Base-by-base conservation (phyloP, 2,888 invertebrate species). In the Cephus pygmeus region DNA sequence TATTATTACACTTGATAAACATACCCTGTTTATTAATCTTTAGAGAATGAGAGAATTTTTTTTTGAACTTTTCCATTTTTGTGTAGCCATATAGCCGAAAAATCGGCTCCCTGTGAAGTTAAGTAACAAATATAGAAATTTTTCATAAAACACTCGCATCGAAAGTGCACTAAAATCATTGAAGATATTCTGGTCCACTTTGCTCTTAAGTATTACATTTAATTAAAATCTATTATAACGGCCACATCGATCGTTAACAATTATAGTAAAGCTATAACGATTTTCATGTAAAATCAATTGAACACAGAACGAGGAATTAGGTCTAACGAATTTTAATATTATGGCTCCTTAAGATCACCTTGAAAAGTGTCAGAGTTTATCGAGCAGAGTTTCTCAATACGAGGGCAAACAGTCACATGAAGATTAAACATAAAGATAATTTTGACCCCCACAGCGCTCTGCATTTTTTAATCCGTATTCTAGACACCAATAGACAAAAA, bases 331-430 rank as follows among this genome's bases (percentile, higher is more conserved):
- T 33, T 23, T 30, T 33, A 30, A 30, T 23, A 23, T 15, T 30
- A 71, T 71, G 1, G 23, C 34, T 30, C 31, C 23, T 71, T 71
- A 71, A 31, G 12, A 31, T 33, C 12, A 34, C 30, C 30, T 71
- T 71, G 9, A 71, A 74, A 34, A 71, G 71, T 75, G 77, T 80
- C 77, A 75, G 73, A 81, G 82, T 81, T 81, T 81, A 81, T 81
- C 81, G 76, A 33, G 33, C 36, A 69, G 69, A 75, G 76, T 75
- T 79, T 80, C 78, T 79, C 78, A 79, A 81, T 35, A 77, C 23
- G 69, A 69, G 30, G 74, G 12, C 35, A n/a, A 35, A 12, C 30
- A 68, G 12, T 40, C 31, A 75, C 35, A 36, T 31, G 68, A 34
- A 40, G 36, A 75, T 68, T 68, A 12, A 69, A n/a, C 34, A 23